These are phyloP conservation scores for Aulostomus chinensis DNA, from an alignment of 2,797 vertebrate species.

Conservation along the genomic window DNA sequence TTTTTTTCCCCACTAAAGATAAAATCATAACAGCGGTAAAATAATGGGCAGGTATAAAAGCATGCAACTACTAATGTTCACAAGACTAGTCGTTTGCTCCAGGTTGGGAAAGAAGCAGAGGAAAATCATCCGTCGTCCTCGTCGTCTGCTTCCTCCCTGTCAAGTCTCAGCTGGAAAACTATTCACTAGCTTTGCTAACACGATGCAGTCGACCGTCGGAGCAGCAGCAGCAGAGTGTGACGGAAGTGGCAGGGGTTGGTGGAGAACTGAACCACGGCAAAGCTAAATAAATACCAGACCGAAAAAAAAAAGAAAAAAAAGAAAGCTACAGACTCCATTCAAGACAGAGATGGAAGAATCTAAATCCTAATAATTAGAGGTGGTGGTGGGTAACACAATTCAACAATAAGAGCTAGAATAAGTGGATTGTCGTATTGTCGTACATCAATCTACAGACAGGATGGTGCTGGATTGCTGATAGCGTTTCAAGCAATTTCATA, in stretches of 20 bases:
- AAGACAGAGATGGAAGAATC: slow-evolving; percentile 51
- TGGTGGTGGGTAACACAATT: slow-evolving; percentile 47
- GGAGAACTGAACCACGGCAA: slow-evolving; percentile 62
- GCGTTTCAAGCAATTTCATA: slow-evolving; percentile 58
- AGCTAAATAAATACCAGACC: slow-evolving; percentile 75
- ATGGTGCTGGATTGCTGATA: slow-evolving; percentile 65
- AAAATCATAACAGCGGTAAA: slow-evolving; percentile 73
- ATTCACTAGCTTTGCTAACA: slow-evolving; percentile 54
- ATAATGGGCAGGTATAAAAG: slow-evolving; percentile 59
- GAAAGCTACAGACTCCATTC: slow-evolving; percentile 66
- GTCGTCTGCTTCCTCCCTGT: slow-evolving; percentile 12
- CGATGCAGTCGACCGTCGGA: slow-evolving; percentile 34
- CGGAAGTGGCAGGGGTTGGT: slow-evolving; percentile 31
- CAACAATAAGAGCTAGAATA: slow-evolving; percentile 59
- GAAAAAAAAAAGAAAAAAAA: too few species aligned
- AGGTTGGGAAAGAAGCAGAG: slow-evolving; percentile 32
- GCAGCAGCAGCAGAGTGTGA: slow-evolving; percentile 45
- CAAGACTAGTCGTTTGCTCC: slow-evolving; percentile 56
- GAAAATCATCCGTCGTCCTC: background rate
- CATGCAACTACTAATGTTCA: slow-evolving; percentile 81
- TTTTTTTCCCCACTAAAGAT: slow-evolving; percentile 55
- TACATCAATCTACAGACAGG: slow-evolving; percentile 59
- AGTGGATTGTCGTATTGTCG: slow-evolving; percentile 69
- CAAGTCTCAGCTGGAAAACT: slow-evolving; percentile 32
- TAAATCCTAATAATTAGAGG: slow-evolving; percentile 34